A percentile compares a stretch with the other conserved stretches of the same genome.
phyloP scores from a whole-genome alignment of 1,140 invertebrate genomes.

The Lepidostoma basale region DNA sequence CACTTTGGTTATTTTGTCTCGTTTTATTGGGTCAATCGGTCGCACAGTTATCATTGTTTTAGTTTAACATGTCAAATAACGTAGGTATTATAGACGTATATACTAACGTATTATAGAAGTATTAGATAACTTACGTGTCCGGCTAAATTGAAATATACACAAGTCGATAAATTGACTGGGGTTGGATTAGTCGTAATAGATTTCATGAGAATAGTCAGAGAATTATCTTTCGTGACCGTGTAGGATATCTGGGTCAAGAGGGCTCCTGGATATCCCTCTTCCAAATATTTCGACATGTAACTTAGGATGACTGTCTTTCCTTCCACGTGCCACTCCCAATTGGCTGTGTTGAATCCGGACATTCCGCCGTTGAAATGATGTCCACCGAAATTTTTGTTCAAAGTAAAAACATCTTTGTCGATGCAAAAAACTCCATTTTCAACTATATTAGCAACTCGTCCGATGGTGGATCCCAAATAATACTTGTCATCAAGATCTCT shows the following conservation, averaged over 20 bases:
- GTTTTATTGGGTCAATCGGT: too few relatives aligned
- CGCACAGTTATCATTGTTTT: too few relatives aligned
- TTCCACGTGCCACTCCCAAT: slow-evolving; percentile 64
- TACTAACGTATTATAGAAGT: not conserved
- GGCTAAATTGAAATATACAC: slow-evolving; percentile 92
- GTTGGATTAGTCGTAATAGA: slow-evolving; percentile 79
- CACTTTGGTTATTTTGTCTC: too few relatives aligned
- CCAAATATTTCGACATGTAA: slow-evolving; percentile 76
- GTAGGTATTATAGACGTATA: too few relatives aligned
- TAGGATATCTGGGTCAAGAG: slow-evolving; percentile 72
- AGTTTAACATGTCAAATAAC: too few relatives aligned
- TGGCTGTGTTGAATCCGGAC: slow-evolving; percentile 85
- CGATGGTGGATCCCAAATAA: slow-evolving; percentile 88
- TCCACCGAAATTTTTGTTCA: slow-evolving; percentile 73
- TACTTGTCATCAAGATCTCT: slow-evolving; percentile 70
- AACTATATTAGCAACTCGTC: slow-evolving; percentile 88
- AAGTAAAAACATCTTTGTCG: slow-evolving; percentile 62
- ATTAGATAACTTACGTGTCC: slow-evolving; percentile 68
- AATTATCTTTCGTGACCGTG: slow-evolving; percentile 74
- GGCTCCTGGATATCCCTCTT: slow-evolving; percentile 88
- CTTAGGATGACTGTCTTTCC: slow-evolving; percentile 67
- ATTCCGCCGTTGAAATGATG: slow-evolving; percentile 87
- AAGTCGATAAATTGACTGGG: slow-evolving; percentile 89
- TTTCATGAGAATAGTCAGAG: slow-evolving; percentile 73
- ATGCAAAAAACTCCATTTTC: slow-evolving; percentile 67